Conservation (phyloP, 2,113 vertebrate species). For the Cyanoramphus novaezelandiae region DNA sequence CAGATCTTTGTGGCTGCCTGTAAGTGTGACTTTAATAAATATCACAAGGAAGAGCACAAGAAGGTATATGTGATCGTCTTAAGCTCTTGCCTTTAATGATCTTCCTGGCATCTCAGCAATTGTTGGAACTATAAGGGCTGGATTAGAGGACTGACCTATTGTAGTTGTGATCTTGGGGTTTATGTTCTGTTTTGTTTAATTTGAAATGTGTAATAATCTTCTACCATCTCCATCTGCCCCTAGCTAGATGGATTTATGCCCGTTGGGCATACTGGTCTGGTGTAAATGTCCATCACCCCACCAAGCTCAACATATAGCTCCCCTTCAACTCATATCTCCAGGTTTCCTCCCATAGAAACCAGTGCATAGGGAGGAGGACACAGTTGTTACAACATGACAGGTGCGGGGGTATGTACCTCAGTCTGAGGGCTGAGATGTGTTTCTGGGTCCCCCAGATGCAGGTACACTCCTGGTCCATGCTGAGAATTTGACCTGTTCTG, state of each 20-base stretch:
- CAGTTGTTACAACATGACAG: not conserved
- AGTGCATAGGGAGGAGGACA: not conserved
- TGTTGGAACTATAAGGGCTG: not conserved
- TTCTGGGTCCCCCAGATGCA: not conserved
- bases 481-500: not conserved
- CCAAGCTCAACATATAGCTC: not conserved
- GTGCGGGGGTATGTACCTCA: not conserved
- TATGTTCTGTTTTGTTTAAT: not conserved
- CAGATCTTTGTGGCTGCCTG: not conserved
- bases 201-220: not conserved
- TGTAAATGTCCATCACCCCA: not conserved
- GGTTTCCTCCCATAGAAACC: not conserved
- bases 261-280: not conserved
- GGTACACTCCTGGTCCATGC: not conserved
- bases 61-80: not conserved
- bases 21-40: not conserved
- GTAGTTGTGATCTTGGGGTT: not conserved
- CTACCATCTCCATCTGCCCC: not conserved
- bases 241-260: not conserved
- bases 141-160: not conserved
- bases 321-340: not conserved
- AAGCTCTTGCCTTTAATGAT: not conserved
- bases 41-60: not conserved
- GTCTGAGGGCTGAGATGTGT: not conserved
- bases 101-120: not conserved